These are phyloP conservation scores for Heliangelus exortis DNA, from an alignment of 2,797 vertebrate genomes.

Conservation along the genomic window DNA sequence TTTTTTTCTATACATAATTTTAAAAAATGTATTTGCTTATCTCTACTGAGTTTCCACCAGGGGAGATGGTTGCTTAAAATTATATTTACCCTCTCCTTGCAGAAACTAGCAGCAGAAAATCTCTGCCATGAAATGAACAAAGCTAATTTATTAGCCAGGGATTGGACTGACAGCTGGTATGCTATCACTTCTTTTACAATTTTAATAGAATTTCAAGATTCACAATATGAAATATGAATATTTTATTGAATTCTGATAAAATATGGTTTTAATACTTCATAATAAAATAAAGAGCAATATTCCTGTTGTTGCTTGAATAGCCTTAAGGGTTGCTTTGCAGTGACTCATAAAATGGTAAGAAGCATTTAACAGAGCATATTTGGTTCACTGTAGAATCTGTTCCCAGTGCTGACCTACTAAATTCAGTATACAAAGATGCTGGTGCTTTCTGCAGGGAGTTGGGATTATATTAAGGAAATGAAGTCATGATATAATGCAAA, in stretches of 20 bases:
- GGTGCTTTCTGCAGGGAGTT: neutral
- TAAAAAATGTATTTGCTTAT: neutral
- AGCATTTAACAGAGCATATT: neutral
- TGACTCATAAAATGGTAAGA: neutral
- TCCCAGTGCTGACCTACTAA: neutral
- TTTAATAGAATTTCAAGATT: slow-evolving; percentile 9
- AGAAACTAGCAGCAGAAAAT: neutral
- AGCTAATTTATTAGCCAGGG: neutral
- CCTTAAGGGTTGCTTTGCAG: neutral
- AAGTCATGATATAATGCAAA: neutral
- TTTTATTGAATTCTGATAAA: slow-evolving; percentile 9
- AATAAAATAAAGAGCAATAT: slow-evolving; percentile 10
- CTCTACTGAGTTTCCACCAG: neutral
- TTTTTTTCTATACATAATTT: neutral
- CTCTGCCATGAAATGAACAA: neutral
- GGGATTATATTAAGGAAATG: neutral
- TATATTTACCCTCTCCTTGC: neutral
- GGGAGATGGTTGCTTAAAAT: neutral
- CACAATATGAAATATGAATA: neutral
- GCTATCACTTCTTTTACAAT: neutral
- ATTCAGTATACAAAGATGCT: neutral
- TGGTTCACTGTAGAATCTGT: neutral
- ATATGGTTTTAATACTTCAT: slow-evolving; percentile 25
- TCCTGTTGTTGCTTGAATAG: neutral
- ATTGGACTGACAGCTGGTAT: slow-evolving; percentile 20